A percentile compares a stretch with the other conserved stretches of the same genome.
Conservation (phyloP, 2,113 vertebrate species). For the Gasterosteus aculeatus region DNA sequence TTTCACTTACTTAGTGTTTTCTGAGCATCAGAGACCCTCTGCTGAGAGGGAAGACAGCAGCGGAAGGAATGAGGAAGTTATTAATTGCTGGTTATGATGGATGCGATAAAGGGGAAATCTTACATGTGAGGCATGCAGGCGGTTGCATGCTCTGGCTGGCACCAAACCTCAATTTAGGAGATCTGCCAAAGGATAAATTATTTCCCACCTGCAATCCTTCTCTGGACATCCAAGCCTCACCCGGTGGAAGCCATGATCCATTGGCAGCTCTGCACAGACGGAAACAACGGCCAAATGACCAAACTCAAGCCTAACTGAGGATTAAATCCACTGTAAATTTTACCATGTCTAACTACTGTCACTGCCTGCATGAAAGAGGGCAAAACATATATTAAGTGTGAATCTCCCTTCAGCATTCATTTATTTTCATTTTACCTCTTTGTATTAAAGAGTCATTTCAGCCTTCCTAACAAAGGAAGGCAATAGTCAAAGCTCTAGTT, state of each 20-base stretch:
- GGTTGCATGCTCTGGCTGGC: constrained; percentile 6
- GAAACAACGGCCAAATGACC: constrained; percentile 10
- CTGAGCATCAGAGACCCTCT: constrained; percentile 3
- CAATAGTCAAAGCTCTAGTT: constrained; percentile 26
- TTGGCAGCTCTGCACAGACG: no score
- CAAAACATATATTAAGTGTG: constrained; percentile 30
- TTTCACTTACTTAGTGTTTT: constrained; percentile 39
- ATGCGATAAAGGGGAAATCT: no score
- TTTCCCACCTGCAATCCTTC: constrained; percentile 29
- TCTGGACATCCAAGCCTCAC: constrained; percentile 27
- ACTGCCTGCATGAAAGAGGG: constrained; percentile 2
- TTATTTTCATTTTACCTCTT: constrained; percentile 36
- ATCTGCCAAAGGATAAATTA: constrained; percentile 27
- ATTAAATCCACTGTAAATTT: not conserved
- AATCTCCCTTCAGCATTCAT: constrained; percentile 43
- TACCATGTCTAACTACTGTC: constrained; percentile 1
- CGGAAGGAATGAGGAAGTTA: constrained; percentile 25
- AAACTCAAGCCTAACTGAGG: constrained; percentile 12
- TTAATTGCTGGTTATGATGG: constrained; percentile 23
- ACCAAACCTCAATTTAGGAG: constrained; percentile 17
- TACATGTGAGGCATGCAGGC: not conserved
- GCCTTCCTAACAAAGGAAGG: constrained; percentile 31
- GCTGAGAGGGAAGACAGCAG: constrained; percentile 14
- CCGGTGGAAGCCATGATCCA: not conserved
- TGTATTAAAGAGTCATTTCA: constrained; percentile 51